Percentiles rank a stretch among this genome's conserved stretches.
Conservation (phyloP, 1,140 invertebrate genomes). For the Nebria ingens region DNA sequence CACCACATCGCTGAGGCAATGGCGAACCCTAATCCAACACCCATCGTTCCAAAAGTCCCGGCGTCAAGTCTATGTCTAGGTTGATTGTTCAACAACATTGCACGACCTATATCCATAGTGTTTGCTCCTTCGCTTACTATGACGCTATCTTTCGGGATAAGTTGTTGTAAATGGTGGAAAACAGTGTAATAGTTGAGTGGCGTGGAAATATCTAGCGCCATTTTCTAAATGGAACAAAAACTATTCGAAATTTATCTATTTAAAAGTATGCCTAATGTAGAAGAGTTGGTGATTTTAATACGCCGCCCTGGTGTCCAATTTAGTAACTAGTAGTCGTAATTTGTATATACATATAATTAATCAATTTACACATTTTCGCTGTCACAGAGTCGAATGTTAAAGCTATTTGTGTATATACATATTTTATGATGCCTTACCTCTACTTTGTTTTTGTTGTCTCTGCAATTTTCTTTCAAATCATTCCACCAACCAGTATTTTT, state of each 20-base stretch:
- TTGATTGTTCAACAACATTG: constrained; percentile 70
- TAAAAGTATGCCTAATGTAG: constrained; percentile 5
- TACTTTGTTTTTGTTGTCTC: constrained; percentile 43
- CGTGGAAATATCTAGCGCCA: constrained; percentile 50
- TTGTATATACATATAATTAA: too few relatives aligned
- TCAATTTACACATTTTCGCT: too few relatives aligned
- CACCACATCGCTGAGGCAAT: constrained; percentile 87
- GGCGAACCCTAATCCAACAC: constrained; percentile 87
- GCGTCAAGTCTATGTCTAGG: constrained; percentile 81
- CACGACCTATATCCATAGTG: constrained; percentile 95
- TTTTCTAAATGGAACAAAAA: too few relatives aligned
- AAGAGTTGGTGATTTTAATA: too few relatives aligned
- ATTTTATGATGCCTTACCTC: too few relatives aligned
- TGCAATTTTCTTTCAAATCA: constrained; percentile 40
- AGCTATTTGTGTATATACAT: too few relatives aligned
- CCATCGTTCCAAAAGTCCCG: constrained; percentile 96
- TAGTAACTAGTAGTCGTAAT: too few relatives aligned
- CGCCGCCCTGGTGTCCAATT: too few relatives aligned
- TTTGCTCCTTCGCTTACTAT: constrained; percentile 97
- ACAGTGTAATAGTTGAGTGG: constrained; percentile 92
- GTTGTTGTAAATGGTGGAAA: constrained; percentile 66
- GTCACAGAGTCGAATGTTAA: too few relatives aligned
- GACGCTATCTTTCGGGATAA: constrained; percentile 69
- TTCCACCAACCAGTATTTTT: constrained; percentile 47
- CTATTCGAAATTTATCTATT: constrained; percentile 13